Conservation (phyloP, 2,113 vertebrate genomes). For the Ranitomeya imitator region DNA sequence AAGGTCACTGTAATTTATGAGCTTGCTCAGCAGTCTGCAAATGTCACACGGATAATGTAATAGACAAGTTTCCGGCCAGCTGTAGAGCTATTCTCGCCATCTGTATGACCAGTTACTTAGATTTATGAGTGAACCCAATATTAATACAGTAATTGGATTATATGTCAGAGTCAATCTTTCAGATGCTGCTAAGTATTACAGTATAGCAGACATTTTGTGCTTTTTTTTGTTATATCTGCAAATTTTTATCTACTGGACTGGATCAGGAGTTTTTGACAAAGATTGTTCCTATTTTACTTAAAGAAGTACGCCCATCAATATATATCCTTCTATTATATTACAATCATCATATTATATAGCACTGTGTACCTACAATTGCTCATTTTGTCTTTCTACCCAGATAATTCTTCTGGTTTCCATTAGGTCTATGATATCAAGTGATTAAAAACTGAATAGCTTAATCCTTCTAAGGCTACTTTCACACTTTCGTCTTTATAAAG, state of each 20-base stretch:
- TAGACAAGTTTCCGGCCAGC: conserved; percentile 6
- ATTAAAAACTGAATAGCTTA: too few species aligned
- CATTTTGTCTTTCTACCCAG: too few species aligned
- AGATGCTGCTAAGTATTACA: not conserved
- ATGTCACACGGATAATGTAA: conserved; percentile 21
- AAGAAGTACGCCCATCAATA: too few species aligned
- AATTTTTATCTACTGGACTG: not conserved
- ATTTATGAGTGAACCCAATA: conserved; percentile 12
- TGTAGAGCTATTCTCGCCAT: conserved; percentile 1
- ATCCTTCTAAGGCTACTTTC: too few species aligned
- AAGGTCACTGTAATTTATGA: conserved; percentile 34
- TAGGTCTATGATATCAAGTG: too few species aligned
- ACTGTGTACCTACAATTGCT: too few species aligned
- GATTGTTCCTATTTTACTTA: not conserved
- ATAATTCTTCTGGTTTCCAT: too few species aligned
- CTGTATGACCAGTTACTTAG: conserved; percentile 11
- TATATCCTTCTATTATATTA: too few species aligned
- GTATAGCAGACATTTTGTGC: not conserved
- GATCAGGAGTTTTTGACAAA: not conserved
- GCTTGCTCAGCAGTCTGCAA: conserved; percentile 33
- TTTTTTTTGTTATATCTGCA: not conserved
- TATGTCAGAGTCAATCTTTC: not conserved
- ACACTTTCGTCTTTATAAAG: too few species aligned
- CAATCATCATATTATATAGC: too few species aligned
- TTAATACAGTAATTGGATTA: conserved; percentile 12